Base-by-base conservation (phyloP, 2,113 vertebrate species). In the Cavia aperea region DNA sequence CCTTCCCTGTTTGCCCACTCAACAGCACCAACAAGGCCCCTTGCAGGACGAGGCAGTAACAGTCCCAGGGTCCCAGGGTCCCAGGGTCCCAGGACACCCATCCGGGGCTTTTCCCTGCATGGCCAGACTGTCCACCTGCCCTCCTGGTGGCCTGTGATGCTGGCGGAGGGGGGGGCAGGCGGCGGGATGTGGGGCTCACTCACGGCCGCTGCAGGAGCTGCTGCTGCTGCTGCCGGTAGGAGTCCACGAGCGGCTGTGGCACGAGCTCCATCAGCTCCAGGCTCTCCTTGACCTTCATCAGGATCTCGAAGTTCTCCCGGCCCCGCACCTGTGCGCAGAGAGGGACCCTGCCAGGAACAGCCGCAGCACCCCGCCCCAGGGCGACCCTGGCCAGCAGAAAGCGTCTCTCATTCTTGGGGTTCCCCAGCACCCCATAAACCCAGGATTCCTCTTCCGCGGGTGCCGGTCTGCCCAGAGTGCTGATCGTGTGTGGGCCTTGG, bases 271-370 rank as follows among this genome's bases (percentile, higher is more conserved):
- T 98, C 94, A 99, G 97, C 97, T 99, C 99, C 97, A 99, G 97
- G 92, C 99, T 99, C 97, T 99, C 99, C 96, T 99, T 99, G 81
- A 99, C 98, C 97, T 98, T 99, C 99, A 99, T 99, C 95, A 99
- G 97, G 96, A 99, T 98, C 97, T 99, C 99, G 10, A 99, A 99
- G 95, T 99, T 99, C 95, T 99, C 99, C 81, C 99, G 97, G 83
- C 99, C 99, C 49, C 98, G 98, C 23, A 99, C 99, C 99, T 99
- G 94, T 7, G 87, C 82, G 24, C 51, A 39, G 9, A 92, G 49
- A 93, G 26, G 84, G 65, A 4, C 54, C 2, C 24, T 90, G 36
- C 51, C 24, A 7, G 33, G 29, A 24, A 39, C 0, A 0, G 23
- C 49, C 66, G 9, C 51, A 5, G 21, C 5, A 14, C 65, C 79